These are phyloP conservation scores for Enteromius afrohamiltoni DNA, from an alignment of 2,797 vertebrate genomes.

Conservation along the genomic window DNA sequence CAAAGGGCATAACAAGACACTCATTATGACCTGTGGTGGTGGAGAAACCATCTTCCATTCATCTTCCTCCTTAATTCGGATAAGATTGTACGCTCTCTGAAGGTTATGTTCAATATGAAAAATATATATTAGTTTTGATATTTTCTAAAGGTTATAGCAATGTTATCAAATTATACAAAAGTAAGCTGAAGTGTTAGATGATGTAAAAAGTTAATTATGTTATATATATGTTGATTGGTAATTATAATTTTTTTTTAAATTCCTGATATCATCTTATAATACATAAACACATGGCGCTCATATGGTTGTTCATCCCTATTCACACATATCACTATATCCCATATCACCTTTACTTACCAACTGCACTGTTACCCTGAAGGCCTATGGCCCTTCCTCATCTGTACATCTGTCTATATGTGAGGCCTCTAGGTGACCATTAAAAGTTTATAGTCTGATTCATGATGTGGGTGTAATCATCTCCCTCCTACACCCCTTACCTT, in stretches of 20 bases:
- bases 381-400: neutral
- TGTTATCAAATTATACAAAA: neutral
- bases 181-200: neutral
- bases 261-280: neutral
- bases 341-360: neutral
- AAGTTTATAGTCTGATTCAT: constrained; percentile 35
- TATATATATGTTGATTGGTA: neutral
- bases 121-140: neutral
- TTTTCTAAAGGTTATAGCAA: neutral
- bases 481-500: constrained; percentile 20
- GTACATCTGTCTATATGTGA: constrained; percentile 22
- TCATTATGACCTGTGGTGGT: no score
- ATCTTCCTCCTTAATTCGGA: no score
- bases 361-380: neutral
- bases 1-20: no score
- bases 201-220: neutral
- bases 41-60: no score
- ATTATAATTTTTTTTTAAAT: neutral
- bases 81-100: no score
- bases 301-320: neutral
- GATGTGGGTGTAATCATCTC: constrained; percentile 30
- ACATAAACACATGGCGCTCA: neutral
- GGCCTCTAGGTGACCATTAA: neutral
- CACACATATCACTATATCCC: neutral
- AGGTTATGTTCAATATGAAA: neutral